These are phyloP conservation scores for Acanthococcus lagerstroemiae DNA, from an alignment of 2,888 invertebrate genomes.

Conservation along the genomic window DNA sequence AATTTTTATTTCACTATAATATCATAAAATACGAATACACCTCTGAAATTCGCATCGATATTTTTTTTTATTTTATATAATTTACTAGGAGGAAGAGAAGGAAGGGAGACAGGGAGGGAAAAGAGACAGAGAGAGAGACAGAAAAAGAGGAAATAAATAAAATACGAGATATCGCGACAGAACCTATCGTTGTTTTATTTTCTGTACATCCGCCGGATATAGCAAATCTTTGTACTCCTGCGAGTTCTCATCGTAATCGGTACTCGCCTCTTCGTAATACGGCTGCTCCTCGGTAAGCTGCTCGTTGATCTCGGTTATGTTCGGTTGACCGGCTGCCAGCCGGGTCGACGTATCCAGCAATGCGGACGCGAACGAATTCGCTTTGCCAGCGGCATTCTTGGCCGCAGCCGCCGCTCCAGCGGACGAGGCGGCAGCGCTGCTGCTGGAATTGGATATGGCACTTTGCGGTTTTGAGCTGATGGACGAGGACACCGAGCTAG, in stretches of 20 bases:
- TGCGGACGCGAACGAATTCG: background rate
- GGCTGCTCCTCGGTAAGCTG: conserved; percentile 3
- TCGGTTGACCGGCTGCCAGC: background rate
- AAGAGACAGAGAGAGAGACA: too few relatives aligned
- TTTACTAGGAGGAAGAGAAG: too few relatives aligned
- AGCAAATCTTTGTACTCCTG: conserved; percentile 22
- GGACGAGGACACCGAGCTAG: conserved; percentile 20
- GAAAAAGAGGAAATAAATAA: too few relatives aligned
- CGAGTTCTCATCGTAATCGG: conserved; percentile 19
- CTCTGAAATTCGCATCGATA: too few relatives aligned
- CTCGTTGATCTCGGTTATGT: conserved; percentile 23
- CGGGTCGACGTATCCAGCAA: background rate
- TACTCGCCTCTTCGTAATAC: conserved; percentile 8
- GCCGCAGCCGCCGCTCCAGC: background rate
- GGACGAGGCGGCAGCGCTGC: background rate
- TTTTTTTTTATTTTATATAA: too few relatives aligned
- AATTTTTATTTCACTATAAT: too few relatives aligned
- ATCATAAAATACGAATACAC: too few relatives aligned
- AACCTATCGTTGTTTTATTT: conserved; percentile 13
- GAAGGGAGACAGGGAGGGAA: too few relatives aligned
- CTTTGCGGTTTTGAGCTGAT: conserved; percentile 26
- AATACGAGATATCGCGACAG: too few relatives aligned
- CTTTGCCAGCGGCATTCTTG: background rate
- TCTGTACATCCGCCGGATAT: conserved; percentile 19
- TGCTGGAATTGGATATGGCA: conserved; percentile 20